These are phyloP conservation scores for Ailurus styani DNA, from an alignment of 2,113 vertebrate species.

Conservation along the genomic window DNA sequence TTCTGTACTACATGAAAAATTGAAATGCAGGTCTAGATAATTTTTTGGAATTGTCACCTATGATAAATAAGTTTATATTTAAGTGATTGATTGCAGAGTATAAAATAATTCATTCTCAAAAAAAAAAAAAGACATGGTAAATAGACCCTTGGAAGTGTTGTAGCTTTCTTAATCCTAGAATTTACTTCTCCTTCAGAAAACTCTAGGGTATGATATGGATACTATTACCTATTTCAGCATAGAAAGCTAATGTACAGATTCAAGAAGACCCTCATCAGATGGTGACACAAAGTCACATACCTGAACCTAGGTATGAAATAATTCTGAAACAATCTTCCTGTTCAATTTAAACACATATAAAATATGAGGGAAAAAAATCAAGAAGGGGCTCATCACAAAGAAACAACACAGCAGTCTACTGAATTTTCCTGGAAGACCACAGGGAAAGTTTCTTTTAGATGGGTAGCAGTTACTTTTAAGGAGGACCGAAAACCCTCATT, in stretches of 20 bases:
- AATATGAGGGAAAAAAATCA: not conserved
- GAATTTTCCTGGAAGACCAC: not conserved
- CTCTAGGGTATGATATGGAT: not conserved
- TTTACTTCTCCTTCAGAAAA: not conserved
- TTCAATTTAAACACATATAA: not conserved
- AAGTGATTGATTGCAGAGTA: not conserved
- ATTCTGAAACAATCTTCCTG: not conserved
- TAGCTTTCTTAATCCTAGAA: not conserved
- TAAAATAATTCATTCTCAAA: not conserved
- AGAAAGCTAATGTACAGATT: not conserved
- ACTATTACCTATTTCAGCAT: not conserved
- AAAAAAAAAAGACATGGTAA: not conserved
- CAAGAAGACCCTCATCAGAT: not conserved
- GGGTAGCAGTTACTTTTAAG: not conserved
- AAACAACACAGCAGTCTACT: not conserved
- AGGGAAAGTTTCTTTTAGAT: not conserved
- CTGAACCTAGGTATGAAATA: not conserved
- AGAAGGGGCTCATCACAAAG: not conserved
- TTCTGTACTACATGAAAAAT: constrained; percentile 7
- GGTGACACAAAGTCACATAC: not conserved
- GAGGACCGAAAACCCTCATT: not conserved
- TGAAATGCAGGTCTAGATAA: not conserved
- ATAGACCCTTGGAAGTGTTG: not conserved
- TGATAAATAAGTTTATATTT: not conserved
- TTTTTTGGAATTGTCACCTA: not conserved